Evolutionary conservation across 2,113 vertebrate species (phyloP).

Genomic region (Cricetomys ansorgei): DNA sequence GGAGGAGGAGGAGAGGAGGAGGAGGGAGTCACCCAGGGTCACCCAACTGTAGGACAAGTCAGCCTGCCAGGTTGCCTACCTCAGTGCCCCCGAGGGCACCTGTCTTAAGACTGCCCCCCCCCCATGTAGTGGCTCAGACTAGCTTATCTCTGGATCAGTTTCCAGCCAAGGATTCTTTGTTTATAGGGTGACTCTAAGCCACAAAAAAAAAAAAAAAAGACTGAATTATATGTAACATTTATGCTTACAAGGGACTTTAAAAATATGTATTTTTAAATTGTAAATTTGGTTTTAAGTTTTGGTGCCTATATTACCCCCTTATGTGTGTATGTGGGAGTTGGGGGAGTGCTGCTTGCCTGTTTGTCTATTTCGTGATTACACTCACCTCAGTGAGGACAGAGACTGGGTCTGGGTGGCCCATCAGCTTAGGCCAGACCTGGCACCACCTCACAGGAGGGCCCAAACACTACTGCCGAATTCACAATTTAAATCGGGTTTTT

Average conservation of each 20-base stretch:
- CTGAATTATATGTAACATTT: constrained; percentile 17
- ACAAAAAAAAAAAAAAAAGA: background rate
- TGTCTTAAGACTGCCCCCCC: background rate
- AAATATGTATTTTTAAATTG: constrained; percentile 60
- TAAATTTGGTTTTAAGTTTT: constrained; percentile 67
- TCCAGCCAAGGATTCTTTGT: background rate
- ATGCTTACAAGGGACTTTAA: constrained; percentile 36
- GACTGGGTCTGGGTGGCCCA: background rate
- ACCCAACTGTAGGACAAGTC: accelerated
- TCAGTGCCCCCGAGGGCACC: accelerated
- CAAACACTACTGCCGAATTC: background rate
- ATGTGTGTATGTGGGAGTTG: background rate
- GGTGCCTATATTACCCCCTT: background rate
- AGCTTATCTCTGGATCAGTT: background rate
- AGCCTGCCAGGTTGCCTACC: accelerated
- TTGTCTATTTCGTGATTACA: background rate
- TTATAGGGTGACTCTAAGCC: background rate
- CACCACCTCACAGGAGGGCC: background rate
- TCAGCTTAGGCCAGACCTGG: background rate
- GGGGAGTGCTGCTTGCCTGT: background rate
- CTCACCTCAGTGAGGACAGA: accelerated
- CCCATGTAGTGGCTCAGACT: accelerated
- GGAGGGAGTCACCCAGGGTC: background rate
- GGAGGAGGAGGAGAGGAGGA: no score
- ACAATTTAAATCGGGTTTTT: background rate